phyloP scores from a whole-genome alignment of 2,113 vertebrate genomes.

The Megaptera novaeangliae region DNA sequence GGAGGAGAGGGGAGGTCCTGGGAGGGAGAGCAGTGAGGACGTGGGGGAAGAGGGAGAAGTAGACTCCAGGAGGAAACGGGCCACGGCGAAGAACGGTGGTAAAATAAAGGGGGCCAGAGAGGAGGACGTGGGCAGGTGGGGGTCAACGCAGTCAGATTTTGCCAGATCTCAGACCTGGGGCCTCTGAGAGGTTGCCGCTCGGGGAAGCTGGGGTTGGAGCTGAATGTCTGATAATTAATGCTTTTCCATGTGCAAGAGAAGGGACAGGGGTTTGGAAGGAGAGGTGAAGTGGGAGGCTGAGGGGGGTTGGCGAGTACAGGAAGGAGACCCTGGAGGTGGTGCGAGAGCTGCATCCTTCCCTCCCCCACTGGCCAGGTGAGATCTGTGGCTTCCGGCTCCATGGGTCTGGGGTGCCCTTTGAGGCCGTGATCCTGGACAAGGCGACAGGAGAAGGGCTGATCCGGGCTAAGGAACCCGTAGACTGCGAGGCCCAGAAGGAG shows the following conservation, averaged over 20 bases:
- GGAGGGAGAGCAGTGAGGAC: not conserved
- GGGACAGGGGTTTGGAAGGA: not conserved
- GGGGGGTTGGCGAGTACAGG: not conserved
- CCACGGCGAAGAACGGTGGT: not conserved
- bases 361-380: conserved; percentile 84
- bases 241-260: not conserved
- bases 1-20: not conserved
- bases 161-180: not conserved
- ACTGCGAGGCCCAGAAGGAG: conserved; percentile 96
- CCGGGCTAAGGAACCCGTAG: conserved; percentile 95
- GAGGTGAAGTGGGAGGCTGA: not conserved
- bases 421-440: conserved; percentile 96
- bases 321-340: not conserved
- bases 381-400: conserved; percentile 98
- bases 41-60: not conserved
- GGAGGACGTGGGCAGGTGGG: not conserved
- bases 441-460: conserved; percentile 96
- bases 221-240: not conserved
- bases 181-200: not conserved
- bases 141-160: not conserved
- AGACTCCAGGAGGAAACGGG: not conserved
- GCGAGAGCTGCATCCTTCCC: not conserved
- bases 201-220: not conserved
- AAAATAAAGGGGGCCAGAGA: not conserved
- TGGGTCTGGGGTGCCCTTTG: conserved; percentile 93